These are phyloP conservation scores for Oxyruncus cristatus DNA, from an alignment of 2,113 vertebrate species.

Conservation along the genomic window DNA sequence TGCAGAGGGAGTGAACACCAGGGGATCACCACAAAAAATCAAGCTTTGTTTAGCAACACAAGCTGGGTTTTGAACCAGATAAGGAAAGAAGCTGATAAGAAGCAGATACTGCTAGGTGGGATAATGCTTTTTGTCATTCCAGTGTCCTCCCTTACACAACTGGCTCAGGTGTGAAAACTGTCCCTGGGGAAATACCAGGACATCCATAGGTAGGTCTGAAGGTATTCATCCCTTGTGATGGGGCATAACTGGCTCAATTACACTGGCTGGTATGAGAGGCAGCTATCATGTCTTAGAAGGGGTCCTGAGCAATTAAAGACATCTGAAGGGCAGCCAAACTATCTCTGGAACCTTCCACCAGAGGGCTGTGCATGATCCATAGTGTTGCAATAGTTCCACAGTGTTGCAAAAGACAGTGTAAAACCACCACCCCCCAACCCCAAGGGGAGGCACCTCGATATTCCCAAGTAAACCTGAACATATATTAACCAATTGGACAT, in stretches of 20 bases:
- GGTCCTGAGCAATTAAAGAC: background rate
- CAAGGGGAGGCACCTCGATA: background rate
- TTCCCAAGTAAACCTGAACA: background rate
- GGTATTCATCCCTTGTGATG: background rate
- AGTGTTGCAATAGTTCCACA: background rate
- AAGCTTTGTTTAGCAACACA: background rate
- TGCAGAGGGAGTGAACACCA: background rate
- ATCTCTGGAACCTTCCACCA: background rate
- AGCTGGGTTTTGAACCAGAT: background rate
- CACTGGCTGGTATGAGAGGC: background rate
- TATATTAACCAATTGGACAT: background rate
- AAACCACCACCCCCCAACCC: background rate
- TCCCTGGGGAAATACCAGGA: background rate
- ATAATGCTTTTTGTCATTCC: background rate
- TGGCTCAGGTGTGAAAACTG: background rate
- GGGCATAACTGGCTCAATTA: background rate
- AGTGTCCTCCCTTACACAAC: background rate
- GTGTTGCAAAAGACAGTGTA: background rate
- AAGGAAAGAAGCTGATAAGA: background rate
- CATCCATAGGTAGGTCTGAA: background rate
- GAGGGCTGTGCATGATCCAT: background rate
- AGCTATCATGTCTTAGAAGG: background rate
- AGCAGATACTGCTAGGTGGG: background rate
- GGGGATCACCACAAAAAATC: background rate
- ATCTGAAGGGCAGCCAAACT: background rate